Evolutionary conservation across 1,140 invertebrate species (phyloP).

Genomic region (Anastrepha obliqua): DNA sequence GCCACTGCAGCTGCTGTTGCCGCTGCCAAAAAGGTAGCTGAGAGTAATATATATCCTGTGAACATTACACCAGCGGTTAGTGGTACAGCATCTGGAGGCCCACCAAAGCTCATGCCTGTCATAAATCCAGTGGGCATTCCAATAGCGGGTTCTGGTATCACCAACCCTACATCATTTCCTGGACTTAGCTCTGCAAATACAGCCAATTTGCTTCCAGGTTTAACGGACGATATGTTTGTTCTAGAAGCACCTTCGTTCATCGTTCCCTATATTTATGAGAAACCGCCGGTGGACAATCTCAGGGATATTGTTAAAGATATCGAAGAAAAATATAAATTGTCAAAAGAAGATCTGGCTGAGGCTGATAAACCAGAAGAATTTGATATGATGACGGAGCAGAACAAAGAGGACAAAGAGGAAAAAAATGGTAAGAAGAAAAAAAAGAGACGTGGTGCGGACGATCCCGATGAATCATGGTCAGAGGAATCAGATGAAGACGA

Average conservation of each 20-base stretch:
- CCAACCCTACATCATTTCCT: conserved; percentile 11
- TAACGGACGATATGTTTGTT: conserved; percentile 93
- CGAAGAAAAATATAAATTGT: conserved; percentile 79
- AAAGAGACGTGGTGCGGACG: conserved; percentile 60
- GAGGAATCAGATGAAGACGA: conserved; percentile 75
- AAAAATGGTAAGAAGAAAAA: conserved; percentile 74
- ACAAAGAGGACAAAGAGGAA: conserved; percentile 70
- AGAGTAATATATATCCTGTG: conserved; percentile 64
- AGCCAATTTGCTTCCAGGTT: conserved; percentile 81
- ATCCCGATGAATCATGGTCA: conserved; percentile 73
- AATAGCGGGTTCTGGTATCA: not conserved
- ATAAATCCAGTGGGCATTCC: conserved; percentile 1
- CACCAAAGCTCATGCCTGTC: conserved; percentile 68
- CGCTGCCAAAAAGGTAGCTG: conserved; percentile 30
- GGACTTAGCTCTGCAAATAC: conserved; percentile 68
- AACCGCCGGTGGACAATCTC: conserved; percentile 85
- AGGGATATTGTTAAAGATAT: conserved; percentile 84
- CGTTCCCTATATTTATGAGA: conserved; percentile 94
- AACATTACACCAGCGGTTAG: conserved; percentile 72
- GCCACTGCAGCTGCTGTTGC: conserved; percentile 14
- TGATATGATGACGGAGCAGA: conserved; percentile 72
- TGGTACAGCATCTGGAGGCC: conserved; percentile 58
- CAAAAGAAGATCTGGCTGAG: conserved; percentile 75
- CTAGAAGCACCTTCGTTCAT: conserved; percentile 94
- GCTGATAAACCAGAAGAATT: conserved; percentile 72